A percentile compares a stretch with the other conserved stretches of the same genome.
phyloP scores from a whole-genome alignment of 2,113 vertebrate species.

The Protobothrops flavoviridis region DNA sequence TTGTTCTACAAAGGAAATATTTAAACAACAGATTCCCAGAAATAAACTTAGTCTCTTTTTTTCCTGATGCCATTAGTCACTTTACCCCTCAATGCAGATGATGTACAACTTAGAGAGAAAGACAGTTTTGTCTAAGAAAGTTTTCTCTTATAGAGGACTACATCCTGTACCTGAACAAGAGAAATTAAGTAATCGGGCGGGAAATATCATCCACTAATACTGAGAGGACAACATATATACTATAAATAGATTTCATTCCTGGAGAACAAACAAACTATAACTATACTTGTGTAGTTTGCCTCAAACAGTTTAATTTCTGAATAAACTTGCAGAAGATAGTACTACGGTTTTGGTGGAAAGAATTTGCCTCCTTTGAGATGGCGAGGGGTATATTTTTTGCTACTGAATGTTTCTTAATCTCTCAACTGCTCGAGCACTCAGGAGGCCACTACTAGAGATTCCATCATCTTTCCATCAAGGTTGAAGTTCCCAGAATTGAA shows the following conservation, averaged over 20 bases:
- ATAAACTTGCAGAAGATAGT: neutral
- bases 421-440: neutral
- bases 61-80: neutral
- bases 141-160: neutral
- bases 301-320: neutral
- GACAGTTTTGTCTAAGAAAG: neutral
- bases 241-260: neutral
- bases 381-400: neutral
- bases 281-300: neutral
- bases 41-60: neutral
- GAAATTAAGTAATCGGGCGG: neutral
- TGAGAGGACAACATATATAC: neutral
- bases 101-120: neutral
- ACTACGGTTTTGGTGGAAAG: neutral
- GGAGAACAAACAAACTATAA: neutral
- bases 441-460: neutral
- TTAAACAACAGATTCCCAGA: neutral
- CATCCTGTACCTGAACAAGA: neutral
- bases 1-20: slow-evolving; percentile 42
- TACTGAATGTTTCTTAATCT: neutral
- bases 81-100: neutral
- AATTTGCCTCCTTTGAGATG: neutral
- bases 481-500: neutral
- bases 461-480: neutral
- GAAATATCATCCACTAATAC: neutral